Evolutionary conservation across 2,888 invertebrate genomes (phyloP), one percentile per base, ranked within the genome.

Genomic region (Camptogramma bilineatum): DNA sequence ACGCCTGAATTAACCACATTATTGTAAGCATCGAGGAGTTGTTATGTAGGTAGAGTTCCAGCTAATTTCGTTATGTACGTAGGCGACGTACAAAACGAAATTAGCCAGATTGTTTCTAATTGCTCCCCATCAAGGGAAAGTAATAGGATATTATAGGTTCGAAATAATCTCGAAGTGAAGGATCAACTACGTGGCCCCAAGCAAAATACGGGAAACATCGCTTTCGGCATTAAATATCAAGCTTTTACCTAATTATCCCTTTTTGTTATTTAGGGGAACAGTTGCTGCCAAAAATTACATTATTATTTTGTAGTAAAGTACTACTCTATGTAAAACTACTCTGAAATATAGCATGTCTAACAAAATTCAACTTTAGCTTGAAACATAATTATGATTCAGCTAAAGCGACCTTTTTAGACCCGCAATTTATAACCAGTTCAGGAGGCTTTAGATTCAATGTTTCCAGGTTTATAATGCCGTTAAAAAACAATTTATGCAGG

Each of bases 141-240:
- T 71, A 74, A 78, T 64, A 64, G 51, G 62, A 69, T 67, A 73
- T 69, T 52, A 64, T 42, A 61, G 28, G 57, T 62, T 71, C 24
- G n/a, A 54, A 64, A 66, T 70, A 64, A 58, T 60, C 57, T 52
- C 19, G 1, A 53, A 44, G 53, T 53, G 56, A 31, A 48, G 63
- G 69, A 74, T 73, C 71, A 57, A 44, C 60, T 74, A 66, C 65
- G 61, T 72, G 68, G 73, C 78, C 71, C 65, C 39, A 72, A 73
- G 77, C 75, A 55, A 72, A 70, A 67, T 68, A 70, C 53, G 52
- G 31, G 4, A 52, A 64, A 46, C 24, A 59, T 60, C 42, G 47
- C 28, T 46, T 55, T 31, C 9, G 34, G 10, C 18, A 50, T 24
- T 13, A 50, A 28, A n/a, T 28, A 58, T 51, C 7, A 24, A 21